These are phyloP conservation scores for Drosophila pruinosa DNA, from an alignment of 1,140 invertebrate genomes.

Conservation along the genomic window DNA sequence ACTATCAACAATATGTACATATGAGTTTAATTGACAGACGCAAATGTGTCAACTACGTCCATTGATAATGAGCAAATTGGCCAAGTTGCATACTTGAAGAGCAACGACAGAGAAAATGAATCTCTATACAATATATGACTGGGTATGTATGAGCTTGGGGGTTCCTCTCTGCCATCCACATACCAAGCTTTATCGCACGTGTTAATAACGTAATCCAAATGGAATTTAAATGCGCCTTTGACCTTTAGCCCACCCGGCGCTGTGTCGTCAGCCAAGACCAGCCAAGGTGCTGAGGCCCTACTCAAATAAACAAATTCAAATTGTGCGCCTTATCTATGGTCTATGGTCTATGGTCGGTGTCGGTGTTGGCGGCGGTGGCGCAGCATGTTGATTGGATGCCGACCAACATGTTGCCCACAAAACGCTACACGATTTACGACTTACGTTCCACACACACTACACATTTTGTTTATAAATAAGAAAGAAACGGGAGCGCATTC, in stretches of 20 bases:
- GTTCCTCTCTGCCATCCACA: background rate
- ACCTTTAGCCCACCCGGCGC: constrained; percentile 31
- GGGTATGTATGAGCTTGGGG: constrained; percentile 62
- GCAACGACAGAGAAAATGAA: constrained; percentile 54
- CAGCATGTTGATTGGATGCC: background rate
- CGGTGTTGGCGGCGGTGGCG: constrained; percentile 15
- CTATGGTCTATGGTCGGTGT: constrained; percentile 44
- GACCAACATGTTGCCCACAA: constrained; percentile 43
- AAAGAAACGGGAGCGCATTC: constrained; percentile 71
- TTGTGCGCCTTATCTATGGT: constrained; percentile 62
- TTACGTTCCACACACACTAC: constrained; percentile 64
- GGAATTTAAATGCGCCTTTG: constrained; percentile 29
- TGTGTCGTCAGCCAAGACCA: background rate
- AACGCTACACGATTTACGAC: constrained; percentile 2
- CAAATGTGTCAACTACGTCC: constrained; percentile 53
- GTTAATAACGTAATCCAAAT: background rate
- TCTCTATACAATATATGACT: constrained; percentile 78
- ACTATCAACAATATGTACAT: background rate
- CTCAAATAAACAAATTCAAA: constrained; percentile 60
- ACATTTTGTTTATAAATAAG: constrained; percentile 75
- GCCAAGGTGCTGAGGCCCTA: background rate
- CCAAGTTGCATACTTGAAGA: constrained; percentile 27
- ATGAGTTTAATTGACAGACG: constrained; percentile 55
- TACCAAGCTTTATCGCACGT: constrained; percentile 15
- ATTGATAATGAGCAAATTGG: constrained; percentile 31